Base-by-base conservation (phyloP, 2,797 vertebrate species). In the Nannoperca australis region DNA sequence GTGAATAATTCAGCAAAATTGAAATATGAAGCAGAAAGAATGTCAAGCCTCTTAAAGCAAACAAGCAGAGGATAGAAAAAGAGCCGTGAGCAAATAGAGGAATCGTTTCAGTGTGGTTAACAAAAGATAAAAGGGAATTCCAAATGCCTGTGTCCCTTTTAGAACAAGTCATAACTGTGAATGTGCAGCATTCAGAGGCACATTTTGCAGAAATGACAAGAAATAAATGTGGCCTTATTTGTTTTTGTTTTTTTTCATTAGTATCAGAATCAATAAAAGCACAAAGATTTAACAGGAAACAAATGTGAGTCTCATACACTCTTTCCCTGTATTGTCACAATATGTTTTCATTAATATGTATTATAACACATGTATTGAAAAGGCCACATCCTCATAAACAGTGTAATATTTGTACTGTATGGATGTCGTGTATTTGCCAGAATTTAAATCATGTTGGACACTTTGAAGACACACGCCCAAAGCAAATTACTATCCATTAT, bases 1-100 rank as follows among this genome's bases (percentile, higher is more conserved):
- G 89, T 92, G 84, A 89, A 91, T 92, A 87, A 92, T 91, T 91
- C 74, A 91, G 59, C n/a, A n/a, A 78, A 89, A 84, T 8, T 84
- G 80, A 90, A 70, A 88, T 73, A 78, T 79, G 81, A 88, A 83
- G 85, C 86, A 90, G 80, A 93, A 89, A 77, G 75, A 89, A 93
- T 93, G 81, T 82, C 79, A 80, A 65, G 68, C 73, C 59, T 84
- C 64, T 70, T 70, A 81, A 89, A 80, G 76, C 76, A 90, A 85
- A 89, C 74, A 84, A 78, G 74, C 74, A 45, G 47, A 38, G 66
- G 40, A 73, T 45, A 56, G 67, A 79, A 73, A 40, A 79, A 38
- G 51, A 80, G 75, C 76, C 66, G 50, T 45, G 50, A 76, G 78
- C 67, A 73, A 69, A 86, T 6, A 68, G 2, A 64, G 60, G 71